Evolutionary conservation across 2,113 vertebrate genomes (phyloP).

Genomic region (human (Homo sapiens)): GRCh38 chr2:220961001-220961500

Average conservation of each 20-base stretch:
- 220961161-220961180: not conserved
- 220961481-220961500: not conserved
- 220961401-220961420: not conserved
- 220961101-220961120: not conserved
- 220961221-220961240: not conserved
- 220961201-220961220: not conserved
- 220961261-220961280: not conserved
- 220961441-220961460: not conserved
- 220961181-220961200: not conserved
- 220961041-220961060: not conserved
- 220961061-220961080: not conserved
- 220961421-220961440: not conserved
- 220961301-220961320: not conserved
- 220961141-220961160: not conserved
- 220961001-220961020: too few relatives aligned
- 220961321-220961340: not conserved
- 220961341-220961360: not conserved
- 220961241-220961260: not conserved
- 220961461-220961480: not conserved
- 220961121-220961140: not conserved
- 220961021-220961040: not conserved
- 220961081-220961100: not conserved
- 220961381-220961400: not conserved
- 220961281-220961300: constrained; percentile 2
- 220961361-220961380: not conserved